Conservation (phyloP, 2,797 vertebrate genomes). For the Balearica regulorum region DNA sequence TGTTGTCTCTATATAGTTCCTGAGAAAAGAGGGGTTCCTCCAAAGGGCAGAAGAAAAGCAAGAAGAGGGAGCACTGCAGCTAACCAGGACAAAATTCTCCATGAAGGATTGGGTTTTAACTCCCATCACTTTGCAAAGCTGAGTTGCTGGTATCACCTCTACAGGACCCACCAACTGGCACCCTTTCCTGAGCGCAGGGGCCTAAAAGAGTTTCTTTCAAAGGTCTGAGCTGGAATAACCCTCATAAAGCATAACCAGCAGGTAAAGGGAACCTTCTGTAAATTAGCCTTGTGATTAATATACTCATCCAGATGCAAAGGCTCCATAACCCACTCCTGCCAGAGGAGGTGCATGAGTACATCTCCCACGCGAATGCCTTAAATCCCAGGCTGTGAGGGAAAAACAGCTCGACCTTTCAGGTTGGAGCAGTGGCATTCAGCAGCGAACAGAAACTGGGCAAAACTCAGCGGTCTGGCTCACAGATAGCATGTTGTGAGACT, state of each 20-base stretch:
- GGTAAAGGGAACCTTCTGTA: background rate
- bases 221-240: background rate
- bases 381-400: background rate
- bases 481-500: background rate
- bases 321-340: background rate
- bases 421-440: background rate
- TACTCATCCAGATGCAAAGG: background rate
- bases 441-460: background rate
- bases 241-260: background rate
- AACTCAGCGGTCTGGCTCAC: background rate
- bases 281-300: background rate
- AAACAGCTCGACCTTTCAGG: background rate
- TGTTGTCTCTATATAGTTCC: background rate
- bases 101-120: background rate
- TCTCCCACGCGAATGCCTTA: background rate
- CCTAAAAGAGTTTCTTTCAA: background rate
- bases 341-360: background rate
- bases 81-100: background rate
- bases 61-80: background rate
- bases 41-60: background rate
- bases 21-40: background rate
- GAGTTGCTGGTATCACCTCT: fast-evolving
- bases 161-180: background rate
- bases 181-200: background rate
- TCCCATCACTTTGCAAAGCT: background rate